Base-by-base conservation (phyloP, 2,888 invertebrate genomes). In the Saturnia japonica region DNA sequence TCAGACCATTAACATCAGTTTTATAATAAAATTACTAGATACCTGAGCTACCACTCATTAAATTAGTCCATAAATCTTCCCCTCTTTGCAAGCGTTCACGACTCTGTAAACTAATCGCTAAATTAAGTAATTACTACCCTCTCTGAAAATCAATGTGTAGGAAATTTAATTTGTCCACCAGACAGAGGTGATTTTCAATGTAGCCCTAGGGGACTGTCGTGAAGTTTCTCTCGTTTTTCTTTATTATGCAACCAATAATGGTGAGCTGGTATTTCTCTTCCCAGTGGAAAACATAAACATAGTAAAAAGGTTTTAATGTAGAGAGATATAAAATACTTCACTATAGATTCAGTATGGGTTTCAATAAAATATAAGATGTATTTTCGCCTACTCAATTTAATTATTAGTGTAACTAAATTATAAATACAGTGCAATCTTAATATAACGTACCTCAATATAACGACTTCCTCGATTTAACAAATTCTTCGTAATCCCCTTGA, bases 131-230 rank as follows among this genome's bases (percentile, higher is more conserved):
- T 90, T 89, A 90, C 85, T 84, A 80, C 79, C 81, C 81, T 79
- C 82, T 81, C 80, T 87, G 85, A 86, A 89, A 91, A 90, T 90
- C 90, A 91, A 91, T 91, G 88, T 88, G 87, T 85, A 85, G 84
- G 84, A 88, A 89, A 91, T 90, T 91, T 87, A 89, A 91, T 91
- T 91, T 86, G 82, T 82, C 80, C 77, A 83, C 81, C 82, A 86
- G 85, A 83, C 84, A 79, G 81, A 82, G 85, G 79, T 81, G 83
- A 82, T 85, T 83, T 85, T 82, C 83, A 83, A 80, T 83, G 84
- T 82, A 82, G 80, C 82, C 81, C 78, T 74, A 75, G 84, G 84
- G 83, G 77, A 74, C 71, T 72, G 71, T 70, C 71, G 73, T 73
- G 72, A 74, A 80, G 76, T 79, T 77, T 78, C 81, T 81, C 77